Evolutionary conservation across 64 coral and sea anemone species (phyloP), one percentile per base, ranked within the genome.

Genomic region (Trachythela sp.): DNA sequence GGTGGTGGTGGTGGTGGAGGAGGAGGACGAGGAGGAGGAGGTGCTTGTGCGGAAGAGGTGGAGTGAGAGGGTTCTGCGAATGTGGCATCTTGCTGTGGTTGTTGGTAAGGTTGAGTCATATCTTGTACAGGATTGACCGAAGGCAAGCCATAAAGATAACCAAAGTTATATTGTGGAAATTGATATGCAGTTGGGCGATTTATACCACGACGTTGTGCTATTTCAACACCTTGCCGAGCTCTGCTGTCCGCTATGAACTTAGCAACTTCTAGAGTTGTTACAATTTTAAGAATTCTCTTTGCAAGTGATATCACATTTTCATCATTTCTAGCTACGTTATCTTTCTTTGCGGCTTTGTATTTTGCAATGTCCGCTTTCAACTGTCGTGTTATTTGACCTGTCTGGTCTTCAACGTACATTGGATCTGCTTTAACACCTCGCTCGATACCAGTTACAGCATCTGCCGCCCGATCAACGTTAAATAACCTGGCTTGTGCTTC

Each of bases 401-500:
- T 80, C 35, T 80, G 75, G 4, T 35, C 75, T 80, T 80, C 75
- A 80, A 80, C 30, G 13, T 17, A 37, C 75, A 80, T 29, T 30
- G 75, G 75, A 80, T 80, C 75, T 18, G 75, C 75, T 2, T 39
- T 80, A 0, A 80, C 75, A 18, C 75, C 75, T 30, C 37, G 31
- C 32, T 80, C 75, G 17, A 80, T 80, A 35, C 75, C 75, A 80
- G 75, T 80, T 5, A 80, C 33, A 17, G 75, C 75, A 80, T 80
- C 37, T 10, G 75, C 75, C 5, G 75, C 75, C 13, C 30, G 75
- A 30, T 80, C 75, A 13, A 80, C 75, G 26, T 80, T 15, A 22
- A 80, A 80, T 37, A 80, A 39, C 20, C 33, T 80, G 31, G 75
- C 75, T 80, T 80, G 75, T 35, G 75, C 75, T 39, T 80, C 75